Base-by-base conservation (phyloP, 1,140 invertebrate species). In the Holcopasites calliopsidis region DNA sequence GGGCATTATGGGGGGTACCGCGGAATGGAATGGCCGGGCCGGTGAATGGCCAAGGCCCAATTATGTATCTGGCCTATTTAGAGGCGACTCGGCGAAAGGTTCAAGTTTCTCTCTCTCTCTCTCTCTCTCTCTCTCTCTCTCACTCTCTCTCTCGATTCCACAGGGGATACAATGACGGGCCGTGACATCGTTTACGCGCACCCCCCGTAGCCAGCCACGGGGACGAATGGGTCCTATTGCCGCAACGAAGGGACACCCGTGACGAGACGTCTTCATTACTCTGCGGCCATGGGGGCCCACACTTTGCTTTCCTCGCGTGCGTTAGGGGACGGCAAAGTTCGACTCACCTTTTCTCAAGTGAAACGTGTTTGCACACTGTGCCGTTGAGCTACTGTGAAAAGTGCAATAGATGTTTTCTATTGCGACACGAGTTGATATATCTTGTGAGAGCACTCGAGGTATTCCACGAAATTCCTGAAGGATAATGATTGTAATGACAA, bases 201-300 rank as follows among this genome's bases (percentile, higher is more conserved):
- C 80, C 88, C 88, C 87, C 86, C 88, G 89, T 83, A 83, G 87
- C 80, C 82, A 73, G 79, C 87, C 88, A 83, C 86, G 82, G 76
- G 76, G 47, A 80, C 76, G 76, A 84, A 83, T 84, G 78, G 83
- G 76, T 81, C 76, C 74, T 61, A 47, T n/a, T 54, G 54, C 61
- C 76, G 42, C 52, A 80, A 16, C 11, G 11, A 73, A 28, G n/a
- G n/a, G 80, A 87, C 82, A 84, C 77, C 83, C 85, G 81, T 86
- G 85, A 87, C 87, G 86, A 84, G 84, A 90, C 84, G 86, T 89
- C 88, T 90, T 89, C 87, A 89, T 90, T 89, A 90, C 83, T 52
- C 64, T 83, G 80, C 58, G 85, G 81, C 83, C 80, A 31, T 76
- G 76, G 78, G 82, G 77, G 77, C 82, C 80, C 77, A 83, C 79